Conservation (phyloP, 2,888 invertebrate genomes). For the Lithosia quadra region DNA sequence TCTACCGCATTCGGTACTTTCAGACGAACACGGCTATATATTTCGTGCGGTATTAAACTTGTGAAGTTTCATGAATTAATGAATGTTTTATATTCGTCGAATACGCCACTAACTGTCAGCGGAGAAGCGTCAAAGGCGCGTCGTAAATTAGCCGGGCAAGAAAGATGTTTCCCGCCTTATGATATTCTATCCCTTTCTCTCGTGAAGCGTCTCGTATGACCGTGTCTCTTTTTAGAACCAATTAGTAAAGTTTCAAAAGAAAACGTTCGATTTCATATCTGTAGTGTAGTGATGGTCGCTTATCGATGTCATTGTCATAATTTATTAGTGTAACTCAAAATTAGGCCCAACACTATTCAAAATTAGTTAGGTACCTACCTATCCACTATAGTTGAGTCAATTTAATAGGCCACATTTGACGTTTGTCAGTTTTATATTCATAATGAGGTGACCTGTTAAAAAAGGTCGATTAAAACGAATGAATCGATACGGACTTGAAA, state of each 20-base stretch:
- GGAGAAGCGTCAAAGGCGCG: constrained; percentile 62
- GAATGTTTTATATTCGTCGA: constrained; percentile 76
- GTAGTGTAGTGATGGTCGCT: constrained; percentile 39
- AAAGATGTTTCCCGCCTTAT: constrained; percentile 81
- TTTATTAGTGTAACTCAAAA: neutral
- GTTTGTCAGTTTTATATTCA: no score
- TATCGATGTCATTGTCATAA: constrained; percentile 27
- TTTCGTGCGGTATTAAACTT: constrained; percentile 64
- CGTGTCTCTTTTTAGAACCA: constrained; percentile 66
- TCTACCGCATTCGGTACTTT: constrained; percentile 46
- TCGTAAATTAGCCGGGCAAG: constrained; percentile 73
- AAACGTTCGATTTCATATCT: constrained; percentile 56
- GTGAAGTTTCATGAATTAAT: constrained; percentile 71
- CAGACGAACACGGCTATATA: constrained; percentile 68
- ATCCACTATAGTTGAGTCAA: neutral
- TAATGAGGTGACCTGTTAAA: no score
- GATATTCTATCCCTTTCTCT: constrained; percentile 57
- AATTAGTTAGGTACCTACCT: neutral
- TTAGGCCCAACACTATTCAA: neutral
- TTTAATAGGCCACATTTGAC: no score
- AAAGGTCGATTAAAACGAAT: no score
- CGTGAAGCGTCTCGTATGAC: constrained; percentile 39
- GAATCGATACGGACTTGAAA: no score
- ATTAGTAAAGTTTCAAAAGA: constrained; percentile 73
- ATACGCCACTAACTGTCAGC: constrained; percentile 74